Base-by-base conservation (phyloP, 1,140 invertebrate genomes). In the Drosophila trapezifrons region DNA sequence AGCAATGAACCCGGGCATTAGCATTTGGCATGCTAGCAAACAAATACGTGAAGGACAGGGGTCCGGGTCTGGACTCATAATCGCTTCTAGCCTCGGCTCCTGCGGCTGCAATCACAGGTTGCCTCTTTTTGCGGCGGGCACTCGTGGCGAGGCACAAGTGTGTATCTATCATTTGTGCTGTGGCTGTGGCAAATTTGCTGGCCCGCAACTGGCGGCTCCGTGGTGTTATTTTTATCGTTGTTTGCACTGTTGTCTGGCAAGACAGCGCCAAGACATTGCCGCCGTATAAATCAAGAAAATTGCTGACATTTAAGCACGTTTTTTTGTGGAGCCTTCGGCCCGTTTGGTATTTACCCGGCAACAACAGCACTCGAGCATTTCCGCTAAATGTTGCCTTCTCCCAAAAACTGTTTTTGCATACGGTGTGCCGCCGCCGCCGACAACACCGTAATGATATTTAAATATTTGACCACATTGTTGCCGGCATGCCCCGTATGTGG, bases 261-360 rank as follows among this genome's bases (percentile, higher is more conserved):
- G 82, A 72, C 82, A 84, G 59, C 58, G 82, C 59, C 62, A 86
- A 85, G 82, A 69, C 82, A 84, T 64, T 66, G 82, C 69, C 62
- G 80, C 83, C 83, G 81, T 89, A 87, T 87, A 87, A 87, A 87
- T 87, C 83, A 87, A 87, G 83, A 87, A 87, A 87, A 87, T 87
- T 87, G 84, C 83, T 87, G 83, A 87, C 83, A 87, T 87, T 87
- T 89, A 87, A 83, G 83, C 83, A 87, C 84, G 83, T 87, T 87
- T 83, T 85, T 70, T 83, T 86, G 74, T 66, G 58, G 78, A 69
- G 62, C 65, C 62, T 74, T 66, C 58, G 76, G 56, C 49, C 46
- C 57, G 49, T 59, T 59, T 67, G 82, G 55, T 86, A 84, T 84
- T 84, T 84, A 57, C 83, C 78, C 72, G 79, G 64, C 81, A 65